Conservation (phyloP, 2,888 invertebrate species). For the Amorpha juglandis region DNA sequence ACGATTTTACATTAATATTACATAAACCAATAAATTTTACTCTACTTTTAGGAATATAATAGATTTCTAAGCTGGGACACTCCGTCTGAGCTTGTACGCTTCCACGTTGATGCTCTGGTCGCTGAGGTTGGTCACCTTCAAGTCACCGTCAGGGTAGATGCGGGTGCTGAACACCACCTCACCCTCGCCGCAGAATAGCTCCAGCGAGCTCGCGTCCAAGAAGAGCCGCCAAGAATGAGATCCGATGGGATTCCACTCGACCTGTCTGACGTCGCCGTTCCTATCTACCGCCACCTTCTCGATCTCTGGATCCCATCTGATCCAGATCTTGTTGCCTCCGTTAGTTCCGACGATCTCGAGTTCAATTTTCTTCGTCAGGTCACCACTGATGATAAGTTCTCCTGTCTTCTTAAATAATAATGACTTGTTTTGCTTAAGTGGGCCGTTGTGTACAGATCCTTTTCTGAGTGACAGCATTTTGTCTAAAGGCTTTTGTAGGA, state of each 20-base stretch:
- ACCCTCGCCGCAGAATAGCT: constrained; percentile 76
- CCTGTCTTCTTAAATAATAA: constrained; percentile 60
- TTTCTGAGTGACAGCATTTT: constrained; percentile 59
- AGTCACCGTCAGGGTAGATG: constrained; percentile 66
- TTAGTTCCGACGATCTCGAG: constrained; percentile 58
- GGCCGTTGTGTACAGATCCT: constrained; percentile 44
- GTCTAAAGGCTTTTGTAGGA: constrained; percentile 67
- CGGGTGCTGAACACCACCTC: constrained; percentile 77
- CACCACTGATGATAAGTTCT: constrained; percentile 60
- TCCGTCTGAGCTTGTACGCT: constrained; percentile 60
- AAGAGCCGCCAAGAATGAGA: constrained; percentile 64
- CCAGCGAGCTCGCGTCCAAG: constrained; percentile 72
- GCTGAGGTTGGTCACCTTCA: constrained; percentile 65
- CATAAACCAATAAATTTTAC: not conserved
- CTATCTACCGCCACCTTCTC: constrained; percentile 65
- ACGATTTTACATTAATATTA: not conserved
- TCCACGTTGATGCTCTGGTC: constrained; percentile 55
- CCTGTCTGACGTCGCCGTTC: constrained; percentile 66
- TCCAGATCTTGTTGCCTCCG: constrained; percentile 57
- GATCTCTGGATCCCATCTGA: constrained; percentile 60
- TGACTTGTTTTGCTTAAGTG: constrained; percentile 43
- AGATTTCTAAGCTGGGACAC: constrained; percentile 49
- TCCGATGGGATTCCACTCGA: constrained; percentile 65
- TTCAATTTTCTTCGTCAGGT: constrained; percentile 56
- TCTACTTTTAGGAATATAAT: not conserved